Evolutionary conservation across 2,888 invertebrate genomes (phyloP).

Genomic region (Sceliomorpha sp.): DNA sequence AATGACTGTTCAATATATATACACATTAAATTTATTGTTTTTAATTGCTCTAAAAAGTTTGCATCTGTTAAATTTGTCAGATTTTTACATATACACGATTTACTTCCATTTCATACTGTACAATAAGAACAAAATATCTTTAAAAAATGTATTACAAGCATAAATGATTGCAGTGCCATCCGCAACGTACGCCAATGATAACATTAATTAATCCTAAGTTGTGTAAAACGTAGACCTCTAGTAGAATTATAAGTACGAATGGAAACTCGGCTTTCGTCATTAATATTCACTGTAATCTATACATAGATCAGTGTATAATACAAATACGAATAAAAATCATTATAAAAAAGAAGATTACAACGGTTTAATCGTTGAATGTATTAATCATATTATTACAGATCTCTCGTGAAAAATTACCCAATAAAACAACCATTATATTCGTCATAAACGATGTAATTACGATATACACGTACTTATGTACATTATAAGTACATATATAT

Average conservation of each 20-base stretch:
- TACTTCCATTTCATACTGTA: slow-evolving; percentile 1
- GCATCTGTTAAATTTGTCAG: too few species aligned
- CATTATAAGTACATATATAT: too few species aligned
- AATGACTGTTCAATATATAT: too few species aligned
- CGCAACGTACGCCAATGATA: slow-evolving; percentile 14
- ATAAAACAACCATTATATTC: too few species aligned
- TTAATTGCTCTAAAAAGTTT: too few species aligned
- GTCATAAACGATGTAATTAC: too few species aligned
- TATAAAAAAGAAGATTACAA: neutral
- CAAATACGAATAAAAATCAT: slow-evolving; percentile 11
- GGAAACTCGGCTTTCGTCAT: slow-evolving; percentile 33
- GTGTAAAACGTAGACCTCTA: slow-evolving; percentile 16
- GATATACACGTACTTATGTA: too few species aligned
- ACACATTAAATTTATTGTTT: too few species aligned
- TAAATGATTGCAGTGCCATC: slow-evolving; percentile 19
- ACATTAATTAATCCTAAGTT: slow-evolving; percentile 26
- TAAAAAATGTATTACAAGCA: slow-evolving; percentile 1
- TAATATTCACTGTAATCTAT: slow-evolving; percentile 38
- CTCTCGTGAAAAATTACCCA: too few species aligned
- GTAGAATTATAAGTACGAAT: slow-evolving; percentile 36
- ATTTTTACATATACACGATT: too few species aligned
- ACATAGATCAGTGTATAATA: slow-evolving; percentile 23
- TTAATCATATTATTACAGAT: slow-evolving; percentile 29
- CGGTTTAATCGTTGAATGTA: slow-evolving; percentile 15
- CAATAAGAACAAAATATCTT: slow-evolving; percentile 13